Percentiles rank a stretch among this genome's conserved stretches.
Evolutionary conservation across 1,140 invertebrate genomes (phyloP).

Genomic region (Agrilus planipennis): DNA sequence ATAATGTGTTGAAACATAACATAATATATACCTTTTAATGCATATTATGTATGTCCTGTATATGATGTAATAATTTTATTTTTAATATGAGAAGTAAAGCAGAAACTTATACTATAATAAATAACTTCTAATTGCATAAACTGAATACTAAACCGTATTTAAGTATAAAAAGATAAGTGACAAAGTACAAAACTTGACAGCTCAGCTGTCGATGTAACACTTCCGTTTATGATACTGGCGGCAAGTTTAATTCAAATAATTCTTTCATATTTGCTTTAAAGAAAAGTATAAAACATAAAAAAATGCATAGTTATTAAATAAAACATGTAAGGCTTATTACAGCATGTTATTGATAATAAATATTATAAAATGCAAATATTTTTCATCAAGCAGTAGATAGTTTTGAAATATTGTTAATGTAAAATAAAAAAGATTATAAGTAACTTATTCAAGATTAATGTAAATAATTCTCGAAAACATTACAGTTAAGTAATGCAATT

Average conservation of each 20-base stretch:
- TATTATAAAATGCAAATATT: neutral
- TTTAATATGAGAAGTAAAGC: too few relatives aligned
- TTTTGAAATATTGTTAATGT: too few relatives aligned
- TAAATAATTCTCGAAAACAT: too few relatives aligned
- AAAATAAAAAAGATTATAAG: too few relatives aligned
- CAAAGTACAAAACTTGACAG: slow-evolving; percentile 1
- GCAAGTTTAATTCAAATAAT: neutral
- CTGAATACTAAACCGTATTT: neutral
- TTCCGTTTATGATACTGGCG: slow-evolving; percentile 5
- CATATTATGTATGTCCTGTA: too few relatives aligned
- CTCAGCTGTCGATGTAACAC: slow-evolving; percentile 11
- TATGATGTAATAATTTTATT: too few relatives aligned
- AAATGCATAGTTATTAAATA: neutral
- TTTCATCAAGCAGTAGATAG: too few relatives aligned
- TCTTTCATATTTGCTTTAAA: neutral
- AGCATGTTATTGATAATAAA: neutral
- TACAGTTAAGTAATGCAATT: too few relatives aligned
- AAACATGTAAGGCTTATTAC: neutral
- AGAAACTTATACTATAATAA: neutral
- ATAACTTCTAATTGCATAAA: neutral
- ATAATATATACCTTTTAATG: too few relatives aligned
- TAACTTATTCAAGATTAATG: too few relatives aligned
- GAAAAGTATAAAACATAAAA: neutral
- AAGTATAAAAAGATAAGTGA: neutral
- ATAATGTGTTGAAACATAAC: too few relatives aligned